Percentiles rank a stretch among this genome's conserved stretches.
Conservation (phyloP, 2,797 vertebrate species). For the Darevskia nairensis region DNA sequence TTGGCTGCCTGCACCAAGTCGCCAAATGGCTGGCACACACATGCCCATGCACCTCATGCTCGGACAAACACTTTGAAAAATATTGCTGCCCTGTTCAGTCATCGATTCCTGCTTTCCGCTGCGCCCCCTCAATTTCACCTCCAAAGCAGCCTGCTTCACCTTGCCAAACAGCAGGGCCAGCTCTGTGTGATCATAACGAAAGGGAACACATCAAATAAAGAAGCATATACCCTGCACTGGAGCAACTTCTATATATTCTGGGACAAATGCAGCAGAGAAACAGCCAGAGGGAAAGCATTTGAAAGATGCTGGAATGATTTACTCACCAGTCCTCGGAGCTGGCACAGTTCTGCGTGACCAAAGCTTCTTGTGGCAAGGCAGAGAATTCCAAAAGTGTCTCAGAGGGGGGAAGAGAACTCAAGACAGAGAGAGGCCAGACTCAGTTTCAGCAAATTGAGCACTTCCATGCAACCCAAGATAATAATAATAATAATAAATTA, state of each 20-base stretch:
- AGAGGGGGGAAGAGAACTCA: conserved; percentile 25
- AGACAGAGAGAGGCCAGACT: conserved; percentile 7
- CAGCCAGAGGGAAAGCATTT: not conserved
- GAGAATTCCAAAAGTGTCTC: not conserved
- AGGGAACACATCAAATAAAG: not conserved
- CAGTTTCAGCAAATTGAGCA: not conserved
- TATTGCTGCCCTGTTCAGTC: not conserved
- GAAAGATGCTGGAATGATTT: conserved; percentile 9
- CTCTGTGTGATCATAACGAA: not conserved
- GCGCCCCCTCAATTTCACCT: not conserved
- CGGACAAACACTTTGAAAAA: not conserved
- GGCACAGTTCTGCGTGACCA: not conserved
- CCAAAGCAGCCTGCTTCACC: not conserved
- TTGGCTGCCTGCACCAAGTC: not conserved
- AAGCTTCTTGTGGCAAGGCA: conserved; percentile 4
- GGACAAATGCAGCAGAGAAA: not conserved
- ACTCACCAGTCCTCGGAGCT: conserved; percentile 50
- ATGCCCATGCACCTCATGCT: not conserved
- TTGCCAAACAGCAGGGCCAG: too few species aligned
- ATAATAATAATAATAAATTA: conserved; percentile 38
- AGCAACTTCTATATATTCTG: conserved; percentile 14
- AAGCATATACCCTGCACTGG: not conserved
- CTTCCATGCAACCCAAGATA: conserved; percentile 33
- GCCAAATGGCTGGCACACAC: not conserved
- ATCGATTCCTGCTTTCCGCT: not conserved